These are phyloP conservation scores for Scalopus aquaticus DNA, from an alignment of 2,113 vertebrate species.

Conservation along the genomic window DNA sequence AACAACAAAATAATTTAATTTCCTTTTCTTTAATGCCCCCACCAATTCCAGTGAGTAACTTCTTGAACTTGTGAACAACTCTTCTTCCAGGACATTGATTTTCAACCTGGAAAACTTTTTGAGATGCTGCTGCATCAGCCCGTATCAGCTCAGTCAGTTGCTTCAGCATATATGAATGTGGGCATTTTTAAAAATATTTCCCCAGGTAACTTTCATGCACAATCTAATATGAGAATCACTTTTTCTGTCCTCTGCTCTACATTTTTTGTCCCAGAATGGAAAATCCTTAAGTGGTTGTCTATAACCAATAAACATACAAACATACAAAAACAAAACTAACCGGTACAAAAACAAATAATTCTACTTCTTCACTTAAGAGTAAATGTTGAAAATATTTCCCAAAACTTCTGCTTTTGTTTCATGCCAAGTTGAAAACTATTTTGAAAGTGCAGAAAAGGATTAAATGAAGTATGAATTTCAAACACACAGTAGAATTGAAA, in stretches of 20 bases:
- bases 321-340: slow-evolving; percentile 25
- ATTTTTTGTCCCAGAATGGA: neutral
- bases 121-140: neutral
- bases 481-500: neutral
- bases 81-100: neutral
- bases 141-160: neutral
- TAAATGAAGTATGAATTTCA: neutral
- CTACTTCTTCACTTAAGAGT: neutral
- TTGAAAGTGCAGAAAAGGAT: neutral
- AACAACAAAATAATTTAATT: neutral
- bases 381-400: neutral
- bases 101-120: neutral
- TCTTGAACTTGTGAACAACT: neutral
- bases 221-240: neutral
- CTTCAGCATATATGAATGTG: neutral
- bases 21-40: neutral
- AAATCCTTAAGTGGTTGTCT: neutral
- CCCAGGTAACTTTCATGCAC: neutral
- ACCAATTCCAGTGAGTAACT: neutral
- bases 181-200: neutral
- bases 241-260: neutral
- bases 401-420: neutral
- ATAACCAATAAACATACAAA: neutral
- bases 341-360: slow-evolving; percentile 28
- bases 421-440: neutral